phyloP scores from a whole-genome alignment of 2,113 vertebrate genomes.

The Planiliza haematocheilus region DNA sequence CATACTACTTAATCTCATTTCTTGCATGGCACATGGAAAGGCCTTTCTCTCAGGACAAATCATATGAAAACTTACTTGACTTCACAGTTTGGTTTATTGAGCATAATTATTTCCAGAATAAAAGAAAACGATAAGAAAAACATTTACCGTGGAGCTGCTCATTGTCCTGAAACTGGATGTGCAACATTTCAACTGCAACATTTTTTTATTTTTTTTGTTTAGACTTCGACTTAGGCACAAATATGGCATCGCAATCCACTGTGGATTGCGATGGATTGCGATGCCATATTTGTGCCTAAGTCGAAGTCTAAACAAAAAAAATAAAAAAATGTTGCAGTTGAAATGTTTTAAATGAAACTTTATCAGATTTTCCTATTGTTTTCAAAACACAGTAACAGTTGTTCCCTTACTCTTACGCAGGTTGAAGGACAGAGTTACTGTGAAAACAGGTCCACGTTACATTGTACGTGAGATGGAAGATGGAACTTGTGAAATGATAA shows the following conservation, averaged over 20 bases:
- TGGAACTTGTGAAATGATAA: conserved; percentile 87
- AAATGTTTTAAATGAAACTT: too few relatives aligned
- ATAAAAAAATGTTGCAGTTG: too few relatives aligned
- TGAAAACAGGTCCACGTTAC: conserved; percentile 89
- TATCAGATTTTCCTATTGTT: conserved; percentile 25
- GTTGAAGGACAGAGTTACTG: conserved; percentile 94
- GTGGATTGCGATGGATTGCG: too few relatives aligned
- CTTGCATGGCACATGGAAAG: background rate
- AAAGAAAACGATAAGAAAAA: background rate
- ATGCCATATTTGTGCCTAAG: too few relatives aligned
- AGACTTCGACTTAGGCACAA: too few relatives aligned
- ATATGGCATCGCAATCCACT: too few relatives aligned
- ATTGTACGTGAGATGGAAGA: conserved; percentile 85
- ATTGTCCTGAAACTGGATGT: background rate
- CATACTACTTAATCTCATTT: conserved; percentile 9
- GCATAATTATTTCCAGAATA: background rate
- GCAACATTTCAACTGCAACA: too few relatives aligned
- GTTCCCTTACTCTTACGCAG: conserved; percentile 70
- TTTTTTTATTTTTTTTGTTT: too few relatives aligned
- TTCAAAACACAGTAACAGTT: background rate
- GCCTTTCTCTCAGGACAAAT: background rate
- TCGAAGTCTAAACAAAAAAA: too few relatives aligned
- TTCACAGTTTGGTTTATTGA: conserved; percentile 14
- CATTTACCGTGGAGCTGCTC: background rate
- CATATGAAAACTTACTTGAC: background rate